Conservation (phyloP, 2,113 vertebrate genomes). For the Pluvianellus socialis region DNA sequence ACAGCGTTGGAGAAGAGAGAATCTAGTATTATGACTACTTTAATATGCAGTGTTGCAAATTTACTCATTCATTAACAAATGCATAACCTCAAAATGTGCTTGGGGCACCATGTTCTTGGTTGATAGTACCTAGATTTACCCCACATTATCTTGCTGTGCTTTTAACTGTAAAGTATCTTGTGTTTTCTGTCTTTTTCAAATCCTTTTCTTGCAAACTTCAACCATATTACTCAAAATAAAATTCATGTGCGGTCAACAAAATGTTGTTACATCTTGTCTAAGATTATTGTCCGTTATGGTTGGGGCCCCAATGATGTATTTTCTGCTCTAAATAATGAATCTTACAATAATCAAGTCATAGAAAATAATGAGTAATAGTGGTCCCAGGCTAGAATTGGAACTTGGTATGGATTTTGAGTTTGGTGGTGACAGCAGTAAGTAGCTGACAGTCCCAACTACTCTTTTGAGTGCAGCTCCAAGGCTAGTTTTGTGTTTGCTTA, state of each 20-base stretch:
- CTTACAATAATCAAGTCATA: not conserved
- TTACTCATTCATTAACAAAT: not conserved
- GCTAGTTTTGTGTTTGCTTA: not conserved
- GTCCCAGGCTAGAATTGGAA: not conserved
- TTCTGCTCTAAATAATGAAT: not conserved
- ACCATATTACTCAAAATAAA: not conserved
- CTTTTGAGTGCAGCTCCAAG: not conserved
- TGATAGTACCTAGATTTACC: not conserved
- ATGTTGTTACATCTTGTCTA: not conserved
- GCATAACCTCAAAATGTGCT: not conserved
- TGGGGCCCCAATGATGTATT: not conserved
- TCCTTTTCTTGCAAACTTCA: not conserved
- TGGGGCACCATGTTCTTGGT: not conserved
- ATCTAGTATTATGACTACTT: not conserved
- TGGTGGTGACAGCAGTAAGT: not conserved
- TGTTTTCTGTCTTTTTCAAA: not conserved
- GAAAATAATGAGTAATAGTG: not conserved
- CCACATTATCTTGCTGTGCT: not conserved
- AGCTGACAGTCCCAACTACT: not conserved
- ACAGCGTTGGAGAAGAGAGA: not conserved
- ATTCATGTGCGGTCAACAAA: not conserved
- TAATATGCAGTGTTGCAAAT: not conserved
- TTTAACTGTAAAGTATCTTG: not conserved
- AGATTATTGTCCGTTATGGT: not conserved
- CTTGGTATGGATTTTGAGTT: not conserved